phyloP scores from a whole-genome alignment of 1,140 invertebrate species.

The Schmidtea mediterranea region DNA sequence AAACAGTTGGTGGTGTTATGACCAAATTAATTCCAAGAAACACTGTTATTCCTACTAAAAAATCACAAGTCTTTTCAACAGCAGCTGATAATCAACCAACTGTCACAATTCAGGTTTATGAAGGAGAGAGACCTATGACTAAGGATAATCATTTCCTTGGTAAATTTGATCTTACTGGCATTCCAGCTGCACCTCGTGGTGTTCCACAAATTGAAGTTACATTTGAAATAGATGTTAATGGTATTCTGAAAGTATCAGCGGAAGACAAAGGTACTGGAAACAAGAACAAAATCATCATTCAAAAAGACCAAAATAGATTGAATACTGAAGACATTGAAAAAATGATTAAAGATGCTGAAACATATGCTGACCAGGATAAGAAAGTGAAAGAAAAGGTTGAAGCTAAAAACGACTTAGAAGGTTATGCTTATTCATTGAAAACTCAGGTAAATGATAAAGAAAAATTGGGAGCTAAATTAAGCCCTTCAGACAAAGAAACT shows the following conservation, averaged over 20 bases:
- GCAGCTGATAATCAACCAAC: slow-evolving; percentile 94
- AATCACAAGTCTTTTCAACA: slow-evolving; percentile 95
- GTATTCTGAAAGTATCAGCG: slow-evolving; percentile 49
- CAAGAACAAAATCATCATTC: slow-evolving; percentile 90
- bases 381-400: slow-evolving; percentile 63
- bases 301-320: slow-evolving; percentile 72
- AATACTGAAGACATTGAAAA: slow-evolving; percentile 7
- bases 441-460: slow-evolving; percentile 91
- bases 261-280: slow-evolving; percentile 90
- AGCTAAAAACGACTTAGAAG: slow-evolving; percentile 57
- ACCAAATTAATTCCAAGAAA: slow-evolving; percentile 90
- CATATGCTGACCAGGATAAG: slow-evolving; percentile 6
- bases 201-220: slow-evolving; percentile 97
- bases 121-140: slow-evolving; percentile 94
- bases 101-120: slow-evolving; percentile 87
- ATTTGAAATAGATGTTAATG: slow-evolving; percentile 95
- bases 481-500: slow-evolving; percentile 51
- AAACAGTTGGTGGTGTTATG: slow-evolving; percentile 98
- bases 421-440: slow-evolving; percentile 86
- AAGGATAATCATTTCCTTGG: slow-evolving; percentile 91
- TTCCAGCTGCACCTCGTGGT: slow-evolving; percentile 80
- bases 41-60: slow-evolving; percentile 97
- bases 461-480: slow-evolving; percentile 70
- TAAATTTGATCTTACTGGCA: slow-evolving; percentile 90
- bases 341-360: slow-evolving; percentile 7